Conservation (phyloP, 2,888 invertebrate species). For the Prionchulus punctatus region DNA sequence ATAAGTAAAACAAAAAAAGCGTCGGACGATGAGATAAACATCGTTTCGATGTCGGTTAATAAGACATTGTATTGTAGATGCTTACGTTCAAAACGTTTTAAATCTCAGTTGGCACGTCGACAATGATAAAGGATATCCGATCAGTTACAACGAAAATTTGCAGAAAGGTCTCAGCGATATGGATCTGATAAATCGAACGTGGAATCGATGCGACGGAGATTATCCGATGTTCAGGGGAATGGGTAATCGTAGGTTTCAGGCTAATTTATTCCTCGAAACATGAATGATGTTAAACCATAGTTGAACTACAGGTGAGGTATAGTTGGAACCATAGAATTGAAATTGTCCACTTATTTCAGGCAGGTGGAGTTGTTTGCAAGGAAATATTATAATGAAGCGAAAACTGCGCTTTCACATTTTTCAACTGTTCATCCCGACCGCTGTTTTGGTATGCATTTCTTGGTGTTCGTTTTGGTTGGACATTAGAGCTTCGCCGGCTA, state of each 20-base stretch:
- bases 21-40: too few species aligned
- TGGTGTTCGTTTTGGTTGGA: conserved; percentile 20
- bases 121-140: conserved; percentile 21
- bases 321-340: background rate
- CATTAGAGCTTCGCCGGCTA: conserved; percentile 28
- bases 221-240: conserved; percentile 30
- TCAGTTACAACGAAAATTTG: conserved; percentile 24
- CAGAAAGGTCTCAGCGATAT: conserved; percentile 25
- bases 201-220: conserved; percentile 20
- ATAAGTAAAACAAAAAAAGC: too few species aligned
- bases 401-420: conserved; percentile 27
- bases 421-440: conserved; percentile 30
- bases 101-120: conserved; percentile 27
- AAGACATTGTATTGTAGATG: conserved; percentile 15
- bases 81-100: conserved; percentile 27
- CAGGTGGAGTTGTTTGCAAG: conserved; percentile 24
- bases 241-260: conserved; percentile 14
- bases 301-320: background rate
- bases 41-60: too few species aligned
- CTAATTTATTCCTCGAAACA: background rate
- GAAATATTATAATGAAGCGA: conserved; percentile 23
- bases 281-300: background rate
- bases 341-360: conserved; percentile 14
- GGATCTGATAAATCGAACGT: conserved; percentile 21
- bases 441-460: conserved; percentile 14